phyloP scores from a whole-genome alignment of 37 sponge, comb jelly and placozoan species.

The Halisarca cf. caerulea region DNA sequence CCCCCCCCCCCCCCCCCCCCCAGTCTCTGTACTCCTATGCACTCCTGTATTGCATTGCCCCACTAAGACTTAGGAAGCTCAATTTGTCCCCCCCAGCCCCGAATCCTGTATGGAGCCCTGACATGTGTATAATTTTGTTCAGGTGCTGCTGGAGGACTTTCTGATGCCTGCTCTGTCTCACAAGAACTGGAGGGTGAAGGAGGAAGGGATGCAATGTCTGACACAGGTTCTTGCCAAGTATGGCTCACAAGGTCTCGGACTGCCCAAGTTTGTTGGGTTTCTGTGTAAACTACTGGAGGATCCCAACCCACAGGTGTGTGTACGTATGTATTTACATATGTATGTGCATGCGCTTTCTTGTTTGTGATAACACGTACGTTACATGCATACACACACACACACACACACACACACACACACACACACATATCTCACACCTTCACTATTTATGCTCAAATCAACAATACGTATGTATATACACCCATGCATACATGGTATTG shows the following conservation, averaged over 20 bases:
- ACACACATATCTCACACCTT: too few relatives aligned
- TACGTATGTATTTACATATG: too few relatives aligned
- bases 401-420: too few relatives aligned
- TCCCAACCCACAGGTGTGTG: constrained; percentile 73
- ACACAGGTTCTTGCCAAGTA: constrained; percentile 31
- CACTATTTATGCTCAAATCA: too few relatives aligned
- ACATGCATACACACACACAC: not conserved
- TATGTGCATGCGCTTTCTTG: not conserved
- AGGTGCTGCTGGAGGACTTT: constrained; percentile 34
- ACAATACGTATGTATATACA: too few relatives aligned
- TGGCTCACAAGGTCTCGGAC: constrained; percentile 13
- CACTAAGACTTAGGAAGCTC: too few relatives aligned
- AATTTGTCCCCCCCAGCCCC: too few relatives aligned
- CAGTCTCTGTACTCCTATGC: too few relatives aligned
- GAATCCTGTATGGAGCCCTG: too few relatives aligned
- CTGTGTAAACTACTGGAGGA: constrained; percentile 70
- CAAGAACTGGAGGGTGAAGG: constrained; percentile 86
- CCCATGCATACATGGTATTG: too few relatives aligned
- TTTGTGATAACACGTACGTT: not conserved
- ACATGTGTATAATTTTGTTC: not conserved
- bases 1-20: too few relatives aligned
- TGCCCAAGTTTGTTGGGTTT: constrained; percentile 46
- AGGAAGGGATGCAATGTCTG: constrained; percentile 70
- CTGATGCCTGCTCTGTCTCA: constrained; percentile 52
- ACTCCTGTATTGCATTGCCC: too few relatives aligned